phyloP scores from a whole-genome alignment of 2,797 vertebrate genomes.

The Bradypodion pumilum region DNA sequence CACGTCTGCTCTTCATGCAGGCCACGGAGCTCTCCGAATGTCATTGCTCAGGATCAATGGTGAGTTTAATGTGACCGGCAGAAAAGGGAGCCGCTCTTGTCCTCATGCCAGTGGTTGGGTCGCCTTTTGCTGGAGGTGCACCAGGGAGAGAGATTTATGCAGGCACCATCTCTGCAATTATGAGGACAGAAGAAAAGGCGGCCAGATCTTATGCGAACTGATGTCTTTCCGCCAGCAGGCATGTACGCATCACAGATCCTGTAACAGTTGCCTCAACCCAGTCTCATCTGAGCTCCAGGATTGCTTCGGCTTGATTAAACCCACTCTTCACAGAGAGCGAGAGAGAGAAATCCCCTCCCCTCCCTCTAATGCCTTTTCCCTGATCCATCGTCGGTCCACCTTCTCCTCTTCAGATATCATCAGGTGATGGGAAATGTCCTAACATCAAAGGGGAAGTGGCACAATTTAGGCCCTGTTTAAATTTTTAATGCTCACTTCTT shows the following conservation, averaged over 20 bases:
- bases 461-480: conserved; percentile 21
- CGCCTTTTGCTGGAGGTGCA: conserved; percentile 59
- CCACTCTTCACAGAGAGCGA: no score
- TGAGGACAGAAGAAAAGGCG: conserved; percentile 65
- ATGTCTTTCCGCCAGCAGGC: conserved; percentile 72
- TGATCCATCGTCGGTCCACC: conserved; percentile 34
- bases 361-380: not conserved
- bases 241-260: conserved; percentile 56
- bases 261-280: conserved; percentile 70
- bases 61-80: not conserved
- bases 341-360: conserved; percentile 46
- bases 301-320: conserved; percentile 43
- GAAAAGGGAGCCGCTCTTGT: conserved; percentile 46
- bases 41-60: not conserved
- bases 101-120: conserved; percentile 48
- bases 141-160: conserved; percentile 58
- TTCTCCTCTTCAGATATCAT: conserved; percentile 45
- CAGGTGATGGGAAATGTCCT: conserved; percentile 24
- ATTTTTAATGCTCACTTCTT: conserved; percentile 56
- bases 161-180: conserved; percentile 73
- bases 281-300: conserved; percentile 54
- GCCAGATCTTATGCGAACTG: conserved; percentile 68
- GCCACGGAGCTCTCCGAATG: not conserved
- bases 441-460: conserved; percentile 32
- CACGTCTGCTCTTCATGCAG: not conserved